phyloP scores from a whole-genome alignment of 1,140 invertebrate species.

The Vanessa atalanta region DNA sequence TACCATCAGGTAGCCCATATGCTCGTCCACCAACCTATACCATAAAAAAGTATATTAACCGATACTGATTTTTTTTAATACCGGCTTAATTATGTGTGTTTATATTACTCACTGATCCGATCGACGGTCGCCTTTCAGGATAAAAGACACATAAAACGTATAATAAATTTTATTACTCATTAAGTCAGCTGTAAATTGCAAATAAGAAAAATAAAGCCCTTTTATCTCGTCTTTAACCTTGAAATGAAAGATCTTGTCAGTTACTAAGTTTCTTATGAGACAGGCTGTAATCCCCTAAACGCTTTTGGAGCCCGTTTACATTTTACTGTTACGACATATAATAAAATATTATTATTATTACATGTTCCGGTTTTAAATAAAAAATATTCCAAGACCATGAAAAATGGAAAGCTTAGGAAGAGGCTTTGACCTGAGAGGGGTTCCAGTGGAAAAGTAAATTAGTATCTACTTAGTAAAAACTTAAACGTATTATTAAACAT shows the following conservation, averaged over 20 bases:
- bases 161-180: slow-evolving; percentile 40
- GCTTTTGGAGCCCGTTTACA: slow-evolving; percentile 29
- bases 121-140: slow-evolving; percentile 12
- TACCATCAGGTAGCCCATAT: too few relatives aligned
- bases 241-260: slow-evolving; percentile 41
- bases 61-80: too few relatives aligned
- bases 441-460: too few relatives aligned
- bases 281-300: slow-evolving; percentile 32
- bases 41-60: too few relatives aligned
- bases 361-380: too few relatives aligned
- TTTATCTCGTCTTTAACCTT: slow-evolving; percentile 45
- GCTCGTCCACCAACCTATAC: too few relatives aligned
- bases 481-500: too few relatives aligned
- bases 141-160: slow-evolving; percentile 30
- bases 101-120: not conserved
- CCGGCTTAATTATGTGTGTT: not conserved
- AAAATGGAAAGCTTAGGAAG: too few relatives aligned
- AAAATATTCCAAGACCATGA: too few relatives aligned
- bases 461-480: too few relatives aligned
- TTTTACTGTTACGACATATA: slow-evolving; percentile 16
- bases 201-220: slow-evolving; percentile 44
- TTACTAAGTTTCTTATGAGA: slow-evolving; percentile 38
- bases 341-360: too few relatives aligned
- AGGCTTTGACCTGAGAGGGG: too few relatives aligned
- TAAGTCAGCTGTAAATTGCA: slow-evolving; percentile 41